Evolutionary conservation across 2,888 invertebrate genomes (phyloP).

Genomic region (Tachina grossa): DNA sequence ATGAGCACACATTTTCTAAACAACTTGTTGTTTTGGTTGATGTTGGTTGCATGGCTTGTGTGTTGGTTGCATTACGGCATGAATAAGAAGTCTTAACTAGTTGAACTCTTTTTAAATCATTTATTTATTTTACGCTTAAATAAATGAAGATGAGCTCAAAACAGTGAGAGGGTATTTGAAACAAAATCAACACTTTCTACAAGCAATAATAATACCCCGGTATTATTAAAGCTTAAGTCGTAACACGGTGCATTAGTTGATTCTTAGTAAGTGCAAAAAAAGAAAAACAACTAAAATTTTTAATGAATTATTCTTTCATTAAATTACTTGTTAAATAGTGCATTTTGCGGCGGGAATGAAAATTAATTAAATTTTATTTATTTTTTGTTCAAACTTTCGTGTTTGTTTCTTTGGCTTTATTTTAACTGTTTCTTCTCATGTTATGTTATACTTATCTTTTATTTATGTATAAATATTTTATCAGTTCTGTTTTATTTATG

Average conservation of each 20-base stretch:
- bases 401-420: background rate
- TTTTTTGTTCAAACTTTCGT: constrained; percentile 7
- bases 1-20: constrained; percentile 56
- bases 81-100: constrained; percentile 35
- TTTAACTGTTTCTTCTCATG: constrained; percentile 42
- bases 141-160: background rate
- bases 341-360: constrained; percentile 65
- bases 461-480: background rate
- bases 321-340: constrained; percentile 68
- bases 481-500: background rate
- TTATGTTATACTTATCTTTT: background rate
- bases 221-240: constrained; percentile 17
- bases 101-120: constrained; percentile 31
- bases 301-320: constrained; percentile 68
- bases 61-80: constrained; percentile 42
- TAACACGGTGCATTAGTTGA: constrained; percentile 33
- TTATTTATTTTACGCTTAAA: background rate
- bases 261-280: background rate
- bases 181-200: constrained; percentile 14
- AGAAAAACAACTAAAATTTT: constrained; percentile 10
- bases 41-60: constrained; percentile 36
- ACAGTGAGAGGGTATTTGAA: constrained; percentile 14
- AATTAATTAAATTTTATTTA: constrained; percentile 52
- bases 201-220: background rate
- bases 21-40: constrained; percentile 36